These are phyloP conservation scores for Platyscapa corneri DNA, from an alignment of 1,140 invertebrate species.

Conservation along the genomic window DNA sequence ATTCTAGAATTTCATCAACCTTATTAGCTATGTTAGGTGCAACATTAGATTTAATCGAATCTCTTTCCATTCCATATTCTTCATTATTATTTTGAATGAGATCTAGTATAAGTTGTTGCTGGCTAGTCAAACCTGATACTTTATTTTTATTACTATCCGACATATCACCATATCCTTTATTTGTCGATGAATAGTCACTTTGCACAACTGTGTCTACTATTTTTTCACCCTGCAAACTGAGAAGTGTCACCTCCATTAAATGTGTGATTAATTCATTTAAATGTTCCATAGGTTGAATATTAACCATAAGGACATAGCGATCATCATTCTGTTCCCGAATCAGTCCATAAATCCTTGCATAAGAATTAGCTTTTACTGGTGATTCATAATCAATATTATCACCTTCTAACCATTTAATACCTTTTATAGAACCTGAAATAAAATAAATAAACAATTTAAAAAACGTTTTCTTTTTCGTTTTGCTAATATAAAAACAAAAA, in stretches of 20 bases:
- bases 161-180: not conserved
- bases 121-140: constrained; percentile 55
- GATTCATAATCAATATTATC: constrained; percentile 55
- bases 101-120: constrained; percentile 64
- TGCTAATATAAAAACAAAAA: not conserved
- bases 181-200: constrained; percentile 20
- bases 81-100: constrained; percentile 62
- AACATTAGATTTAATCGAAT: constrained; percentile 57
- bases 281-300: constrained; percentile 59
- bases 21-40: constrained; percentile 54
- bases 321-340: constrained; percentile 60
- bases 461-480: not conserved
- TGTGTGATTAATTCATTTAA: constrained; percentile 63
- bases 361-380: constrained; percentile 56
- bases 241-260: constrained; percentile 61
- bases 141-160: constrained; percentile 12
- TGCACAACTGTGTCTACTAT: constrained; percentile 43
- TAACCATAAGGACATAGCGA: constrained; percentile 61
- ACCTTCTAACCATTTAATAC: constrained; percentile 67
- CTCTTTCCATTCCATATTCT: constrained; percentile 67
- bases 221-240: constrained; percentile 55
- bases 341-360: constrained; percentile 62
- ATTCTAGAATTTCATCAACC: constrained; percentile 68
- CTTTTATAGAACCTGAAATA: constrained; percentile 59
- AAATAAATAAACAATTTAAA: not conserved